Evolutionary conservation across 1,140 invertebrate genomes (phyloP).

Genomic region (Radopholus similis): DNA sequence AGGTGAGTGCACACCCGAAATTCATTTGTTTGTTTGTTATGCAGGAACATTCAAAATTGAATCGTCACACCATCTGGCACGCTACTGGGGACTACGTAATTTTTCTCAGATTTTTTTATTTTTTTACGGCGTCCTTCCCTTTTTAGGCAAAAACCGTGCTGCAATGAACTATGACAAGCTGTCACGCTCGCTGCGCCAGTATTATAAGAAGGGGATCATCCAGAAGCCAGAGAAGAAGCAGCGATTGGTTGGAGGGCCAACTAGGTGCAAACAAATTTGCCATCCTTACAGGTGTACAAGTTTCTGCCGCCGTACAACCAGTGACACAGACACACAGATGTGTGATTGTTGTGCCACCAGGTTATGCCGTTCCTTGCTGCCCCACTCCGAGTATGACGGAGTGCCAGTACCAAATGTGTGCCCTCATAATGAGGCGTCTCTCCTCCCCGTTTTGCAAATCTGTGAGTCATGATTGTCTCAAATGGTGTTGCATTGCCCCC

Average conservation of each 20-base stretch:
- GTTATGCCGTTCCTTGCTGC: too few relatives aligned
- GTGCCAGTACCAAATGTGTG: too few relatives aligned
- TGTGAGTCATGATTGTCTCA: too few relatives aligned
- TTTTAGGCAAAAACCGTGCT: conserved; percentile 92
- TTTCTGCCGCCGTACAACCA: conserved; percentile 67
- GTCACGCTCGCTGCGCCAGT: conserved; percentile 92
- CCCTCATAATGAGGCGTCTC: too few relatives aligned
- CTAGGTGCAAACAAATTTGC: too few relatives aligned
- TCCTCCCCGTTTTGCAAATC: too few relatives aligned
- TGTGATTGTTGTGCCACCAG: too few relatives aligned
- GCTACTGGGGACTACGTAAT: conserved; percentile 90
- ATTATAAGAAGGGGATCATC: conserved; percentile 99
- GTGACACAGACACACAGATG: too few relatives aligned
- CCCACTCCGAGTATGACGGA: too few relatives aligned
- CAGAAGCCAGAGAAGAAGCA: conserved; percentile 97
- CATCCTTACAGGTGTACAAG: conserved; percentile 75
- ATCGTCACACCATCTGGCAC: conserved; percentile 88
- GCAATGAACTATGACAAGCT: conserved; percentile 99
- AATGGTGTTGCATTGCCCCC: too few relatives aligned
- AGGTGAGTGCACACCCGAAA: conserved; percentile 61
- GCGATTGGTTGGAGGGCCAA: conserved; percentile 71
- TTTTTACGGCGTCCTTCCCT: too few relatives aligned
- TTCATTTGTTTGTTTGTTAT: conserved; percentile 27
- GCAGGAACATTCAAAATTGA: conserved; percentile 93
- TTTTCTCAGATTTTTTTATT: too few relatives aligned